Evolutionary conservation across 2,797 vertebrate genomes (phyloP), one percentile per base, ranked within the genome.

Genomic region (Falco novaeseelandiae): DNA sequence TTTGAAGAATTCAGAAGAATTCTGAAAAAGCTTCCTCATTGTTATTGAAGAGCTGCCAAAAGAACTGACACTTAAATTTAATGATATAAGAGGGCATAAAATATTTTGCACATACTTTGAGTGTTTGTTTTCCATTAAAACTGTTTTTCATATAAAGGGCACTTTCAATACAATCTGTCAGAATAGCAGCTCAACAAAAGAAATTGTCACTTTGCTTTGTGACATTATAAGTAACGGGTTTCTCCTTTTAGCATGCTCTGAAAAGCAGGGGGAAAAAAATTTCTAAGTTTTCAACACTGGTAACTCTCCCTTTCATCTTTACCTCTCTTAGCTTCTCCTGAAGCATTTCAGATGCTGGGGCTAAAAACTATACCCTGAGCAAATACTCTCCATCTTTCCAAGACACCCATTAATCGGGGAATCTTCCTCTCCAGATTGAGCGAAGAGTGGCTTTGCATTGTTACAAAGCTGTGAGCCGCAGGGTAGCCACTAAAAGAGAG

Each of bases 81-180:
- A 96, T 96, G 78, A 96, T 83, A 84, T 70, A 89, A 96, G 86
- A 85, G 88, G 91, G 87, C 90, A 95, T 96, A 77, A 96, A 97
- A 97, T 96, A 96, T 95, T 96, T 97, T 96, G 83, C 91, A 85
- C 71, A 71, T 92, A 92, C 63, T 96, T 90, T 9, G 38, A 91
- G 67, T 90, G 94, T 97, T 97, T 96, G 93, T 96, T 97, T 96
- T 96, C 92, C 32, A 49, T 71, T 59, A 93, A 94, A 94, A 92
- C 78, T 95, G 89, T 93, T 96, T 95, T 91, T 96, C 81, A 77
- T 96, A 93, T 59, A 95, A 96, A 96, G 96, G 92, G 78, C 93
- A 96, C 83, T 95, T 97, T 96, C 95, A 96, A 67, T 89, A 89
- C 83, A 89, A 61, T 73, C 90, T 94, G 91, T 96, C 96, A 97